A percentile compares a stretch with the other conserved stretches of the same genome.
Conservation (phyloP, 2,888 invertebrate species). For the Calameuta pallipes region DNA sequence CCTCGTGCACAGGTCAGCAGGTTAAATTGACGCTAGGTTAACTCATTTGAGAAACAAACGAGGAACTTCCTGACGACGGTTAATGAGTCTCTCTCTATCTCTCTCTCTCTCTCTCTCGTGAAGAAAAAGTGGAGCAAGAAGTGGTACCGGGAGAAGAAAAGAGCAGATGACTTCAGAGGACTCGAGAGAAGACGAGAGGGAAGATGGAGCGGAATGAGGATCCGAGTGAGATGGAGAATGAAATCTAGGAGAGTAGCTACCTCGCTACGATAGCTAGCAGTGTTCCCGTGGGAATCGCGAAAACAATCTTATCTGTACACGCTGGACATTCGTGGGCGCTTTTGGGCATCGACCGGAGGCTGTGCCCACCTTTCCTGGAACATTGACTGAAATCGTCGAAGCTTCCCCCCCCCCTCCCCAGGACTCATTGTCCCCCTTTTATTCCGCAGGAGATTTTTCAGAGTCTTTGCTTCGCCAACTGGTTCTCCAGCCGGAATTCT, state of each 20-base stretch:
- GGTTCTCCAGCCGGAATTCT: conserved; percentile 43
- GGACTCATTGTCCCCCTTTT: conserved; percentile 24
- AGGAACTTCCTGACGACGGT: conserved; percentile 41
- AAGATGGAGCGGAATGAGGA: conserved; percentile 3
- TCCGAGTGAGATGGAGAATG: conserved; percentile 12
- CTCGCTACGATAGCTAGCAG: background rate
- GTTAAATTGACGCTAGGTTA: too few relatives aligned
- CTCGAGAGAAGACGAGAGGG: conserved; percentile 20
- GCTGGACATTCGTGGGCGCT: background rate
- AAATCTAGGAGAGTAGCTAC: too few relatives aligned
- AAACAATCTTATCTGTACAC: conserved; percentile 43
- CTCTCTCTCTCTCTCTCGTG: too few relatives aligned
- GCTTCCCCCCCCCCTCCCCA: background rate
- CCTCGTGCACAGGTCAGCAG: too few relatives aligned
- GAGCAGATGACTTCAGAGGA: conserved; percentile 11
- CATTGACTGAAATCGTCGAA: background rate
- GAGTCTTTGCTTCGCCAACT: conserved; percentile 39
- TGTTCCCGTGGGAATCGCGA: conserved; percentile 37
- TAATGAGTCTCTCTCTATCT: conserved; percentile 39
- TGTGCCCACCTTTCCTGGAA: background rate
- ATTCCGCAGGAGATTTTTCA: conserved; percentile 52
- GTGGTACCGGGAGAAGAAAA: background rate
- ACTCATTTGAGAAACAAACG: conserved; percentile 11
- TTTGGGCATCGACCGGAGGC: background rate
- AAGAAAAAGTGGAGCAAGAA: background rate